Conservation (phyloP, 2,888 invertebrate species). For the Cryptocephalus primarius region DNA sequence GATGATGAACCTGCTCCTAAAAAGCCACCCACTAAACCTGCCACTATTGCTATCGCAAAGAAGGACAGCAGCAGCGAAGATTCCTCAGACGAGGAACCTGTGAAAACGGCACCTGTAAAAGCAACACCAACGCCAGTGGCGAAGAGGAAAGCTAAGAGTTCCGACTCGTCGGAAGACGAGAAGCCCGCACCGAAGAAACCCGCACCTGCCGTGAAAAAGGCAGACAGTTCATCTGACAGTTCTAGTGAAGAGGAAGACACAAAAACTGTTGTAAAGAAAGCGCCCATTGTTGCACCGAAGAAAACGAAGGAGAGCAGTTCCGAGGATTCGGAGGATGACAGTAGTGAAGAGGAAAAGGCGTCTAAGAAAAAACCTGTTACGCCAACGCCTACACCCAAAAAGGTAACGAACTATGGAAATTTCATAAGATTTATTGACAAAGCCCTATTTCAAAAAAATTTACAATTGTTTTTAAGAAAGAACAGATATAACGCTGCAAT, state of each 20-base stretch:
- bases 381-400: slow-evolving; percentile 16
- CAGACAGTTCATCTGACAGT: slow-evolving; percentile 13
- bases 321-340: slow-evolving; percentile 33
- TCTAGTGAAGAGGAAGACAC: slow-evolving; percentile 2
- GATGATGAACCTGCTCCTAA: slow-evolving; percentile 1
- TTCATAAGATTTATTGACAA: background rate
- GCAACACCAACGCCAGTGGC: background rate
- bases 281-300: background rate
- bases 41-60: slow-evolving; percentile 1
- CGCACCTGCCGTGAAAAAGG: slow-evolving; percentile 7
- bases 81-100: slow-evolving; percentile 23
- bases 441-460: too few species aligned
- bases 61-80: slow-evolving; percentile 21
- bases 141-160: background rate
- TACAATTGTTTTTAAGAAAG: too few species aligned
- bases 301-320: slow-evolving; percentile 28
- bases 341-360: slow-evolving; percentile 13
- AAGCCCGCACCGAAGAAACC: background rate
- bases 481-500: too few species aligned
- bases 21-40: slow-evolving; percentile 2
- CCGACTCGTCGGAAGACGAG: background rate
- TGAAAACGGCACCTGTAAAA: slow-evolving; percentile 8
- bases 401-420: slow-evolving; percentile 12
- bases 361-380: slow-evolving; percentile 16
- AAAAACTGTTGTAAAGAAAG: background rate